These are phyloP conservation scores for Pygoscelis antarcticus DNA, from an alignment of 2,113 vertebrate genomes.

Conservation along the genomic window DNA sequence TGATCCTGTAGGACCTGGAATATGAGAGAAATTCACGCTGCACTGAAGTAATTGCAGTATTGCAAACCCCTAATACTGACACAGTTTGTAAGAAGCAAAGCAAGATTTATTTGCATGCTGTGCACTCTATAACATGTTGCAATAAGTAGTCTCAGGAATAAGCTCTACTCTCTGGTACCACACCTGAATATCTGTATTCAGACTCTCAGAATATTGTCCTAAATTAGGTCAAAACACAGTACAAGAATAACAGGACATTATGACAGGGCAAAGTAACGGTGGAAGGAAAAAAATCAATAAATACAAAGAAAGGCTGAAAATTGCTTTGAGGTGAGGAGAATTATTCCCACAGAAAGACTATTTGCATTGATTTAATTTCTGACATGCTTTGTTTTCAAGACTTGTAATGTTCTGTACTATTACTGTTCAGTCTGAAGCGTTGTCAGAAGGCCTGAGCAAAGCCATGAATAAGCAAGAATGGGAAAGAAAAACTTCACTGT, in stretches of 20 bases:
- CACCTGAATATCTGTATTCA: neutral
- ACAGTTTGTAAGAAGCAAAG: neutral
- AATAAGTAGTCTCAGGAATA: neutral
- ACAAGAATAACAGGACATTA: conserved; percentile 1
- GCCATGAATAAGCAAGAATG: conserved; percentile 5
- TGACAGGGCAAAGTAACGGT: neutral
- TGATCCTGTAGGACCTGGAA: neutral
- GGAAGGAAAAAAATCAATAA: conserved; percentile 18
- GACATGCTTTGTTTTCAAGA: conserved; percentile 28
- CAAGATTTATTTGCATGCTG: neutral
- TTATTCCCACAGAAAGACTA: conserved; percentile 14
- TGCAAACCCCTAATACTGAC: neutral
- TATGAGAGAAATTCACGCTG: neutral
- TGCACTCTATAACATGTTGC: neutral
- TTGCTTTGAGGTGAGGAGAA: neutral
- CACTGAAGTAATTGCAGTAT: neutral
- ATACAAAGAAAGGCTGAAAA: conserved; percentile 27
- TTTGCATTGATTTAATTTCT: conserved; percentile 51
- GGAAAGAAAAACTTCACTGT: neutral
- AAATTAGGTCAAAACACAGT: neutral
- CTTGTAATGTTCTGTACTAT: neutral
- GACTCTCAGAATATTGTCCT: neutral
- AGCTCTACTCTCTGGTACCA: neutral
- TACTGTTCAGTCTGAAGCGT: neutral
- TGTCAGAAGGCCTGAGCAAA: neutral